These are phyloP conservation scores for Mythimna albipuncta DNA, from an alignment of 2,888 invertebrate genomes.

Conservation along the genomic window DNA sequence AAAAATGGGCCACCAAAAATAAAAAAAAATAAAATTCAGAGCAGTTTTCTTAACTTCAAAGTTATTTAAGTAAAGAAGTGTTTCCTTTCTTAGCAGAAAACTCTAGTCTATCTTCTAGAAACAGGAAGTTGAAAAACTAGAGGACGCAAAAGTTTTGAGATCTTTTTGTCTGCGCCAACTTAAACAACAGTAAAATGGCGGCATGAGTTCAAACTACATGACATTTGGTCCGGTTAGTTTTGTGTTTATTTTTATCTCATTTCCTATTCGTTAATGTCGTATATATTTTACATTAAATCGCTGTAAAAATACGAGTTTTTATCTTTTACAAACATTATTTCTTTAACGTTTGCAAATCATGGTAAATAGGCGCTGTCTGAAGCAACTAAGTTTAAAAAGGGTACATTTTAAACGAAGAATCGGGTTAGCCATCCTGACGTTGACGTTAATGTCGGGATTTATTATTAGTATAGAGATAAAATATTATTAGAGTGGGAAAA, in stretches of 20 bases:
- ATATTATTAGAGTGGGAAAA: conserved; percentile 29
- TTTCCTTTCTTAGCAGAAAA: conserved; percentile 68
- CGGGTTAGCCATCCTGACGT: conserved; percentile 34
- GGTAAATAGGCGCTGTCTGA: conserved; percentile 25
- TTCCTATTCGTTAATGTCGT: conserved; percentile 40
- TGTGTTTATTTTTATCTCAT: conserved; percentile 34
- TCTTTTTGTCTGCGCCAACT: conserved; percentile 63
- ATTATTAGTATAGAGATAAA: conserved; percentile 36
- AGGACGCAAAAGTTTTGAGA: conserved; percentile 65
- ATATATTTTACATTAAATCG: conserved; percentile 28
- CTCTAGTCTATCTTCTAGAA: conserved; percentile 65
- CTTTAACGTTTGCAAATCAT: conserved; percentile 31
- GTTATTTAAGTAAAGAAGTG: conserved; percentile 69
- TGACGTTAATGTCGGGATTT: conserved; percentile 38
- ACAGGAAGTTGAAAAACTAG: conserved; percentile 70
- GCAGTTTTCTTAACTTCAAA: conserved; percentile 65
- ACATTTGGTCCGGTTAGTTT: conserved; percentile 57
- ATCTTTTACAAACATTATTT: conserved; percentile 35
- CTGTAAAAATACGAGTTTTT: conserved; percentile 25
- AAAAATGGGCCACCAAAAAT: conserved; percentile 33
- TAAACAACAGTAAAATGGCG: conserved; percentile 56
- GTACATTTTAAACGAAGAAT: conserved; percentile 45
- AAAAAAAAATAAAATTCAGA: conserved; percentile 64
- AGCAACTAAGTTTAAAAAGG: conserved; percentile 41
- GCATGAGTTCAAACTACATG: conserved; percentile 55